Conservation (phyloP, 2,113 vertebrate genomes). For the Deroptyus accipitrinus region DNA sequence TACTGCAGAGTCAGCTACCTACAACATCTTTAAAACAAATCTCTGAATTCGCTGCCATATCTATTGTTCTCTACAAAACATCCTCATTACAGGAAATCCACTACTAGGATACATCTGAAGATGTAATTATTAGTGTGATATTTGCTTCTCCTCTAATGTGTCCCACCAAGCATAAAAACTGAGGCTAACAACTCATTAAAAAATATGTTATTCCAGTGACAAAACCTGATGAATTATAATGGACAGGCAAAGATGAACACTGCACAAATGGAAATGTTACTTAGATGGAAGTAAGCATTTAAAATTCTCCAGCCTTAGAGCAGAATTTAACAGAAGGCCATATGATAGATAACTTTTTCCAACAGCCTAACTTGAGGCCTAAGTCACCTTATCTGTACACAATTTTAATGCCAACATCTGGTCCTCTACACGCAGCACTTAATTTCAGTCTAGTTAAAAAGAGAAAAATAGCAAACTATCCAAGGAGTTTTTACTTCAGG, state of each 20-base stretch:
- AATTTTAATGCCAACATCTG: constrained; percentile 29
- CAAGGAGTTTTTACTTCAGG: not conserved
- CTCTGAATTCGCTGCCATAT: constrained; percentile 39
- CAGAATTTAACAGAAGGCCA: not conserved
- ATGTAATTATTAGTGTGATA: constrained; percentile 57
- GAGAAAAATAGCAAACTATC: not conserved
- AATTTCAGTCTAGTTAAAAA: constrained; percentile 2
- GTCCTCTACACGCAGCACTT: not conserved
- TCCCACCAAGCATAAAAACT: not conserved
- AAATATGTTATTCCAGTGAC: not conserved
- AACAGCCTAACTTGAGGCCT: not conserved
- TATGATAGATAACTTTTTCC: not conserved
- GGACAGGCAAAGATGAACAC: not conserved
- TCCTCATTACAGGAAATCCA: constrained; percentile 58
- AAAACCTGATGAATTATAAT: not conserved
- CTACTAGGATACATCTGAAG: constrained; percentile 63
- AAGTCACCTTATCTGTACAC: not conserved
- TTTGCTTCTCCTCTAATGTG: not conserved
- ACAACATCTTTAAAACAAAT: constrained; percentile 60
- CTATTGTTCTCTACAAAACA: constrained; percentile 59
- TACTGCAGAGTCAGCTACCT: constrained; percentile 2
- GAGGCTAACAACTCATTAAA: not conserved
- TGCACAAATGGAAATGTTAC: not conserved
- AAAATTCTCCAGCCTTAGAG: not conserved
- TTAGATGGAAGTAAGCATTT: not conserved